These are phyloP conservation scores for Galeopsomyia nigrocyanea DNA, from an alignment of 2,888 invertebrate genomes.

Conservation along the genomic window DNA sequence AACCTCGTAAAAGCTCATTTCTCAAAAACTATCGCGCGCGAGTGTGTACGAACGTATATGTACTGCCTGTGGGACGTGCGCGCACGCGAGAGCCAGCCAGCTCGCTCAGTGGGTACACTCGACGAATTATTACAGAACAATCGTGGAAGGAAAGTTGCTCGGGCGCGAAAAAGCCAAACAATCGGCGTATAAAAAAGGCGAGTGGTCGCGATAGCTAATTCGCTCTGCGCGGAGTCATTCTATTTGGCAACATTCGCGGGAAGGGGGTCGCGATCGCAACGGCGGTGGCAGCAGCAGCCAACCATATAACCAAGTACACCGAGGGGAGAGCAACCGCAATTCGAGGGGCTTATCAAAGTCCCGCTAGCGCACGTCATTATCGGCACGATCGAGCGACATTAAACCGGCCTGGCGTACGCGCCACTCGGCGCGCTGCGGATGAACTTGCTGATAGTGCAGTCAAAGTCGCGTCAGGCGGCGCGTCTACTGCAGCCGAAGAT, in stretches of 20 bases:
- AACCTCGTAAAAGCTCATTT: no score
- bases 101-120: no score
- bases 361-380: constrained; percentile 17
- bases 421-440: neutral
- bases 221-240: constrained; percentile 15
- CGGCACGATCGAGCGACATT: constrained; percentile 18
- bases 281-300: neutral
- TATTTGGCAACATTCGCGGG: constrained; percentile 11
- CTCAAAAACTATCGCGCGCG: no score
- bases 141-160: constrained; percentile 11
- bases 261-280: constrained; percentile 10
- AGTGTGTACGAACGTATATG: no score
- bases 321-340: neutral
- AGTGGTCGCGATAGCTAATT: neutral
- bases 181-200: constrained; percentile 14
- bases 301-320: neutral
- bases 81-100: no score
- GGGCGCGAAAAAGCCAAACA: neutral
- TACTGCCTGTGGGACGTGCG: no score
- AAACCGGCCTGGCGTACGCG: constrained; percentile 1
- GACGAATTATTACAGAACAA: neutral
- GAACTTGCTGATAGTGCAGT: constrained; percentile 10
- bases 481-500: constrained; percentile 21
- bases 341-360: constrained; percentile 32
- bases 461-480: neutral